phyloP scores from a whole-genome alignment of 2,888 invertebrate genomes.

The Hybos culiciformis region DNA sequence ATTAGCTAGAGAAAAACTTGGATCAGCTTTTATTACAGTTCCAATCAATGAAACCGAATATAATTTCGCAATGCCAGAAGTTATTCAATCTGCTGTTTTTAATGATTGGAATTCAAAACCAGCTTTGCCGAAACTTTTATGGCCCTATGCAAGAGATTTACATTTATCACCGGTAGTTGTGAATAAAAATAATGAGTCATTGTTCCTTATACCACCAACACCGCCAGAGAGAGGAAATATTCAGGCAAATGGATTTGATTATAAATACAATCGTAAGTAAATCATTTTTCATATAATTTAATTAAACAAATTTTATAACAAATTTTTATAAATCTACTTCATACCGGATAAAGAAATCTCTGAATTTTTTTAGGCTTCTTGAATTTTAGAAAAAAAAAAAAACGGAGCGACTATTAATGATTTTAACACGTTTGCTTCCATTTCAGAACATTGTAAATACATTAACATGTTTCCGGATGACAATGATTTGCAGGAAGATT shows the following conservation, averaged over 20 bases:
- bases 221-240: conserved; percentile 26
- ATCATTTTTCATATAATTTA: neutral
- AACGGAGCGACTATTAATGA: too few relatives aligned
- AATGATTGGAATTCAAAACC: conserved; percentile 27
- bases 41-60: conserved; percentile 26
- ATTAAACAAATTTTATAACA: neutral
- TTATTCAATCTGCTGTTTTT: conserved; percentile 28
- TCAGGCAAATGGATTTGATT: conserved; percentile 21
- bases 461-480: conserved; percentile 48
- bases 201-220: conserved; percentile 28
- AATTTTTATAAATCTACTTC: neutral
- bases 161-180: conserved; percentile 28
- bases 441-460: conserved; percentile 43
- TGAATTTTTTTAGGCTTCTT: conserved; percentile 4
- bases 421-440: conserved; percentile 4
- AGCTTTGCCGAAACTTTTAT: conserved; percentile 26
- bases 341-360: neutral
- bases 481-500: conserved; percentile 38
- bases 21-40: conserved; percentile 24
- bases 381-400: too few relatives aligned
- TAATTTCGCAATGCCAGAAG: conserved; percentile 31
- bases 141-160: conserved; percentile 29
- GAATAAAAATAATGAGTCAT: conserved; percentile 24
- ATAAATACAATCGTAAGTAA: conserved; percentile 24
- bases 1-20: conserved; percentile 19